phyloP scores from a whole-genome alignment of 2,888 invertebrate species.

The Callimorpha dominula region DNA sequence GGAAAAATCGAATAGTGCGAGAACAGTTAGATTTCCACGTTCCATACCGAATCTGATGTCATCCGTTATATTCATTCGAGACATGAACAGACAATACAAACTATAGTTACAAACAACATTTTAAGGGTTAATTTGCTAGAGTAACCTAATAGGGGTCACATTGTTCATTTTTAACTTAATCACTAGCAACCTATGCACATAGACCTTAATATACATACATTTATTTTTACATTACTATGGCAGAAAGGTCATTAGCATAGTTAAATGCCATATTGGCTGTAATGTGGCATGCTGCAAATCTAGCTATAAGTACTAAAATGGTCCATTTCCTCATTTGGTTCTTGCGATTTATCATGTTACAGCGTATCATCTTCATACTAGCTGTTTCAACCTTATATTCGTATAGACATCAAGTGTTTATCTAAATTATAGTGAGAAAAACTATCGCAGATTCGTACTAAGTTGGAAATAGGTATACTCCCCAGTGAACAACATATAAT shows the following conservation, averaged over 20 bases:
- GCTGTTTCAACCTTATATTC: background rate
- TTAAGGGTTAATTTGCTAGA: background rate
- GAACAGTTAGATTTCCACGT: too few relatives aligned
- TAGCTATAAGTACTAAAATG: conserved; percentile 27
- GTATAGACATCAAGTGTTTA: background rate
- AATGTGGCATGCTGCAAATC: background rate
- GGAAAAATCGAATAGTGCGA: too few relatives aligned
- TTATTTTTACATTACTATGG: background rate
- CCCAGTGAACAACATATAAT: too few relatives aligned
- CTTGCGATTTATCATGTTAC: conserved; percentile 37
- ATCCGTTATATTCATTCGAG: too few relatives aligned
- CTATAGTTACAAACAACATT: background rate
- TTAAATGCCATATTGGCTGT: background rate
- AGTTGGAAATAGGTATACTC: too few relatives aligned
- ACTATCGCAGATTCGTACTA: background rate
- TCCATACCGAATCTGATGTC: too few relatives aligned
- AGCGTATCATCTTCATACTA: background rate
- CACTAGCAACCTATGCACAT: background rate
- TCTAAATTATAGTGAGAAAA: background rate
- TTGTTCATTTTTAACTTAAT: too few relatives aligned
- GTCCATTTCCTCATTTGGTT: conserved; percentile 44
- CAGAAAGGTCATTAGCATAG: background rate
- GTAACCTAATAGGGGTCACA: background rate
- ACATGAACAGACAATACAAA: background rate
- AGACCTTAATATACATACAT: background rate